phyloP scores from a whole-genome alignment of 2,113 vertebrate genomes.

The Rhinopomastus cyanomelas region DNA sequence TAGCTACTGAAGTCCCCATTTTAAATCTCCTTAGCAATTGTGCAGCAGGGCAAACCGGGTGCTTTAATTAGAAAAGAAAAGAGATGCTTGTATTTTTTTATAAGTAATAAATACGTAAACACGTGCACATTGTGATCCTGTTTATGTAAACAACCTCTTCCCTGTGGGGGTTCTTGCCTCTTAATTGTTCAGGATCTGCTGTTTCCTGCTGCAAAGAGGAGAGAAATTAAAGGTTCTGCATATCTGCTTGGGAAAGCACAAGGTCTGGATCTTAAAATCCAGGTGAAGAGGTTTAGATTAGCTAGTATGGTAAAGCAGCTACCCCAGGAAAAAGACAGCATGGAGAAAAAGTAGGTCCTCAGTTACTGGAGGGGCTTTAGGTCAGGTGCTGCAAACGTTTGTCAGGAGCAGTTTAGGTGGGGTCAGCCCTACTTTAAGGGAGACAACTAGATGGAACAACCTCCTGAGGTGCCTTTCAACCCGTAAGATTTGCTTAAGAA shows the following conservation, averaged over 20 bases:
- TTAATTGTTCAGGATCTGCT: slow-evolving; percentile 35
- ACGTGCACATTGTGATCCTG: background rate
- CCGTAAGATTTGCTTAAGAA: background rate
- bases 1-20: slow-evolving; percentile 58
- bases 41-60: slow-evolving; percentile 54
- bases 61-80: slow-evolving; percentile 67
- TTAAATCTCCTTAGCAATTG: slow-evolving; percentile 67
- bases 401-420: background rate
- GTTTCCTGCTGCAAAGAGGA: slow-evolving; percentile 7
- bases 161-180: slow-evolving; percentile 21
- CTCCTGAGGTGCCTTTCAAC: background rate
- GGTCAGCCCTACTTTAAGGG: background rate
- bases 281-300: background rate
- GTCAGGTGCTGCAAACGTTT: background rate
- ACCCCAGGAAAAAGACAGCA: background rate
- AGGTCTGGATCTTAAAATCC: background rate
- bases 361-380: background rate
- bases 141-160: slow-evolving; percentile 62
- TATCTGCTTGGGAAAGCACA: background rate
- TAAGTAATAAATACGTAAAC: slow-evolving; percentile 51
- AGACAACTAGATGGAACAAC: background rate
- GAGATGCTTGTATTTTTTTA: slow-evolving; percentile 18
- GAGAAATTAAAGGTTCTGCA: background rate
- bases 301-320: background rate
- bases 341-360: background rate